phyloP scores from a whole-genome alignment of 2,113 vertebrate species.

The Apeltes quadracus region DNA sequence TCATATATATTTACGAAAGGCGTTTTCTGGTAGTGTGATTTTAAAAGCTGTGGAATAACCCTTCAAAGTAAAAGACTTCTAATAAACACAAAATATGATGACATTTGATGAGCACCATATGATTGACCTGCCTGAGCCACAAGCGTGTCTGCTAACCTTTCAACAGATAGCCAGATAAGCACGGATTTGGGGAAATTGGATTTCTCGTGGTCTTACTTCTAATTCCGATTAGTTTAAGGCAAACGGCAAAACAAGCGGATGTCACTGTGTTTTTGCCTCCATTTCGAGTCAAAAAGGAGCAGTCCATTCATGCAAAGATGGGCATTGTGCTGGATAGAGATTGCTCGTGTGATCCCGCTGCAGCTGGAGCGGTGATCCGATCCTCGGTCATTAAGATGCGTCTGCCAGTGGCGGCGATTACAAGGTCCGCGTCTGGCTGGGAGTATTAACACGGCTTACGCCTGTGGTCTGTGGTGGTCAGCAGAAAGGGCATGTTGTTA shows the following conservation, averaged over 20 bases:
- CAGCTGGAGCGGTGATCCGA: not conserved
- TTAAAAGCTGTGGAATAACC: not conserved
- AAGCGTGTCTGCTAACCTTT: conserved; percentile 27
- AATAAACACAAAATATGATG: not conserved
- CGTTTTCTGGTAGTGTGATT: not conserved
- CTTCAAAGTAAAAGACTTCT: not conserved
- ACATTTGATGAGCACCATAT: not conserved
- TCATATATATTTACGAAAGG: not conserved
- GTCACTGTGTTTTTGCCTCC: not conserved
- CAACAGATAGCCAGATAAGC: conserved; percentile 27
- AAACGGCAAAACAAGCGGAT: conserved; percentile 28
- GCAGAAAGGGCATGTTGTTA: not conserved
- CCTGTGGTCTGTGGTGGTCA: not conserved
- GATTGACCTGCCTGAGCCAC: not conserved
- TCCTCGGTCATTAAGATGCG: conserved; percentile 22
- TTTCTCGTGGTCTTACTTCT: conserved; percentile 23
- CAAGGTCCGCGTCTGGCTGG: conserved; percentile 42
- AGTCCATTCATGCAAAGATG: not conserved
- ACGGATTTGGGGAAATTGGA: conserved; percentile 55
- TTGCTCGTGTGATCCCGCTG: conserved; percentile 1
- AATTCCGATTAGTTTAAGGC: conserved; percentile 34
- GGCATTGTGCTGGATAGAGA: not conserved
- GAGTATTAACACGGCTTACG: conserved; percentile 38
- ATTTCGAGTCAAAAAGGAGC: conserved; percentile 6
- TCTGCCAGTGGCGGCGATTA: conserved; percentile 41